These are phyloP conservation scores for Hippocampus guttulatus DNA, from an alignment of 2,113 vertebrate genomes.

Conservation along the genomic window DNA sequence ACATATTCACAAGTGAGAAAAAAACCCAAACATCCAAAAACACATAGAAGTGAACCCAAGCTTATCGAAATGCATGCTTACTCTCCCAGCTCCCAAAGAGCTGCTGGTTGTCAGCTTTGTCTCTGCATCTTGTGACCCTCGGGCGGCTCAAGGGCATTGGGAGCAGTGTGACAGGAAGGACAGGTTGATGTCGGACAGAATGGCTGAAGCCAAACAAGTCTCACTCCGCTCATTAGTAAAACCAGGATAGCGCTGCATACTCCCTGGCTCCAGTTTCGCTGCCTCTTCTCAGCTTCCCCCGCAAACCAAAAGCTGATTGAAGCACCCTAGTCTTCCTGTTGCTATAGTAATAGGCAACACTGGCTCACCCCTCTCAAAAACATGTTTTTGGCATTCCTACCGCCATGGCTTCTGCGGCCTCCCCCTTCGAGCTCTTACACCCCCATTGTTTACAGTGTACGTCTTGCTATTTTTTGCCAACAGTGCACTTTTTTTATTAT, in stretches of 20 bases:
- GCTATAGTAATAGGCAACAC: conserved; percentile 74
- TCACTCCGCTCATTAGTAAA: conserved; percentile 64
- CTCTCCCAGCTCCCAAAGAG: background rate
- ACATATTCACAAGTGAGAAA: background rate
- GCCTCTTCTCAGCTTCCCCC: conserved; percentile 42
- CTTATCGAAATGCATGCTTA: background rate
- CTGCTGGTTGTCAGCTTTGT: background rate
- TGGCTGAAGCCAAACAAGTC: conserved; percentile 2
- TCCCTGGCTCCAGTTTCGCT: conserved; percentile 31
- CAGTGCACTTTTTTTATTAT: conserved; percentile 48
- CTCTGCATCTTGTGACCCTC: background rate
- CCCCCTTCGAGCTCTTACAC: conserved; percentile 41
- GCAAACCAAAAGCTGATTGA: conserved; percentile 59
- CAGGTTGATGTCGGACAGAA: background rate
- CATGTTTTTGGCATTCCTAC: conserved; percentile 56
- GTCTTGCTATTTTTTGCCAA: conserved; percentile 46
- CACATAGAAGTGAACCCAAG: background rate
- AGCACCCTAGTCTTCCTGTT: conserved; percentile 70
- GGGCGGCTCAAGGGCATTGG: background rate
- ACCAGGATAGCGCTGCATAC: conserved; percentile 23
- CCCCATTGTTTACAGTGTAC: conserved; percentile 55
- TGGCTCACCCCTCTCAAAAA: conserved; percentile 50
- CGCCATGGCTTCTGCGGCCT: conserved; percentile 48
- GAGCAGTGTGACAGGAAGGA: conserved; percentile 1
- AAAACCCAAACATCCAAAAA: too few relatives aligned